Evolutionary conservation across 2,113 vertebrate genomes (phyloP).

Genomic region (Ictalurus furcatus): DNA sequence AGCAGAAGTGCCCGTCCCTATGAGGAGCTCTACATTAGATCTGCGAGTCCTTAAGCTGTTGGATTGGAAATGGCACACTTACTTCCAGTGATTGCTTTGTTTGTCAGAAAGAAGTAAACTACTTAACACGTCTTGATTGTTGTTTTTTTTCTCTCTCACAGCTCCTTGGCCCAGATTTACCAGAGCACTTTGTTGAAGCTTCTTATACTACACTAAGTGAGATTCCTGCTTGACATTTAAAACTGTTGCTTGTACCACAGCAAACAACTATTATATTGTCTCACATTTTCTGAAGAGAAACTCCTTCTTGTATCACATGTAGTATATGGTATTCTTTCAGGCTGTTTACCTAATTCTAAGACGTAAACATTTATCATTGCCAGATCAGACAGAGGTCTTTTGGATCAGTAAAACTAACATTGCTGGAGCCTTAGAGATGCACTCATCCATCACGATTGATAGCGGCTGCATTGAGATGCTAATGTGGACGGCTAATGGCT

Average conservation of each 20-base stretch:
- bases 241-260: not conserved
- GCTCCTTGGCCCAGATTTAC: slow-evolving; percentile 21
- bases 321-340: not conserved
- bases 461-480: slow-evolving; percentile 54
- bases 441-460: slow-evolving; percentile 45
- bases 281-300: slow-evolving; percentile 1
- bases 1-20: not conserved
- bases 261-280: not conserved
- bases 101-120: not conserved
- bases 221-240: slow-evolving; percentile 4
- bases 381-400: slow-evolving; percentile 19
- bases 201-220: not conserved
- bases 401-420: slow-evolving; percentile 40
- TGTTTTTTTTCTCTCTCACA: not conserved
- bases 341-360: not conserved
- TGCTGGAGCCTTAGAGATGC: slow-evolving; percentile 20
- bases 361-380: not conserved
- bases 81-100: slow-evolving; percentile 20
- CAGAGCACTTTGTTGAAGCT: not conserved
- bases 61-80: not conserved
- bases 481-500: slow-evolving; percentile 45
- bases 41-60: not conserved
- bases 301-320: not conserved
- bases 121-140: not conserved
- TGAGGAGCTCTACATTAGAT: not conserved